Conservation (phyloP, 2,113 vertebrate genomes). For the Heterotilapia buettikoferi region DNA sequence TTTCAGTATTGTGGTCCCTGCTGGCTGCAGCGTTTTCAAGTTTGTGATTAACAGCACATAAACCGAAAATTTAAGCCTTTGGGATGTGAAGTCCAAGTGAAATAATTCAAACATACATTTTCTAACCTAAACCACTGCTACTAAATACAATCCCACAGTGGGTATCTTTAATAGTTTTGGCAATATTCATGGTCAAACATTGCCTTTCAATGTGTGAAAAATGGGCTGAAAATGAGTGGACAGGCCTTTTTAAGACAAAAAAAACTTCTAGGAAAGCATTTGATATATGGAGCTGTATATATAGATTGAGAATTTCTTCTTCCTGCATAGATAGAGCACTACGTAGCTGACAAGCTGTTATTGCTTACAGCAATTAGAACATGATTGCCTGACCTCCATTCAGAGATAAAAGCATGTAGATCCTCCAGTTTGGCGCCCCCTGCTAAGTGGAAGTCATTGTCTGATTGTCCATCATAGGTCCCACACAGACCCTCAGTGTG, state of each 20-base stretch:
- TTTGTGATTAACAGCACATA: no score
- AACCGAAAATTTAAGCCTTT: not conserved
- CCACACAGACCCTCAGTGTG: conserved; percentile 86
- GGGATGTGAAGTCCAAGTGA: not conserved
- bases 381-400: conserved; percentile 79
- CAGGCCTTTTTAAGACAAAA: not conserved
- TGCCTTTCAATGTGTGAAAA: not conserved
- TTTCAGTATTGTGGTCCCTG: accelerated
- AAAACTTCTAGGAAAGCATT: not conserved
- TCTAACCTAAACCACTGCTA: not conserved
- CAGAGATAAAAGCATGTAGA: conserved; percentile 72
- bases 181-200: not conserved
- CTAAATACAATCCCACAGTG: not conserved
- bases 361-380: not conserved
- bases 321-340: not conserved
- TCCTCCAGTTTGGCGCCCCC: conserved; percentile 54
- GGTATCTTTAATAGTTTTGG: not conserved
- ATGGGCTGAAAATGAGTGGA: not conserved
- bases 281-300: not conserved
- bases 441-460: conserved; percentile 81
- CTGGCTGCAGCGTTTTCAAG: not conserved
- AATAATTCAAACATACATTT: not conserved
- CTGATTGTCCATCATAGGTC: conserved; percentile 77
- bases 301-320: not conserved
- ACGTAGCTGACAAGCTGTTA: not conserved